Evolutionary conservation across 30 jellyfish, hydroid and myxozoan species (phyloP).

Genomic region (Pelagia noctiluca): DNA sequence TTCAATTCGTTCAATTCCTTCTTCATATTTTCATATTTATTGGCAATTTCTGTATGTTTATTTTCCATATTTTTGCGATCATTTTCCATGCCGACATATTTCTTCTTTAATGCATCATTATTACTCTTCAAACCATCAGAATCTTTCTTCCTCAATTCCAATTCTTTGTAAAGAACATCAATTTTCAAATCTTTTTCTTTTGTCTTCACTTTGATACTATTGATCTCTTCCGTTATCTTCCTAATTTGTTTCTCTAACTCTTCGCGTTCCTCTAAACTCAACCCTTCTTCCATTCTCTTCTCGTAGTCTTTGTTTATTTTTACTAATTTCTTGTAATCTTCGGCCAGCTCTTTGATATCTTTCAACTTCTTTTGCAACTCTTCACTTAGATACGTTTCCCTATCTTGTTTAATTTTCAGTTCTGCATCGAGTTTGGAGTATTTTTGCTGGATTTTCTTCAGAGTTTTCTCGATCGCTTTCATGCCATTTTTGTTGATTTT

Average conservation of each 20-base stretch:
- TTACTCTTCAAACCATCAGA: conserved; percentile 13
- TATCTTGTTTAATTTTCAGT: conserved; percentile 13
- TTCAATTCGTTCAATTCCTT: conserved; percentile 33
- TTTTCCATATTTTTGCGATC: not conserved
- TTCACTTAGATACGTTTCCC: conserved; percentile 25
- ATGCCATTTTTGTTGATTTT: conserved; percentile 9
- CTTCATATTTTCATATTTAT: conserved; percentile 4
- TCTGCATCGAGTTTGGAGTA: conserved; percentile 14
- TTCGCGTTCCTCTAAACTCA: conserved; percentile 50
- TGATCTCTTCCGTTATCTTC: conserved; percentile 33
- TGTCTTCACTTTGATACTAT: not conserved
- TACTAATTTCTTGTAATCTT: conserved; percentile 46
- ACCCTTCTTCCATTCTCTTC: conserved; percentile 36
- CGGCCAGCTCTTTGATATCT: conserved; percentile 58
- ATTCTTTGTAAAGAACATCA: not conserved
- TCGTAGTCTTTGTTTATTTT: conserved; percentile 45
- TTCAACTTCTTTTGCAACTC: conserved; percentile 53
- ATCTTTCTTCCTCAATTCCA: not conserved
- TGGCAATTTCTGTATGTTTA: conserved; percentile 21
- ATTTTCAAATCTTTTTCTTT: not conserved
- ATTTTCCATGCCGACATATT: not conserved
- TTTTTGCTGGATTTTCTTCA: conserved; percentile 25
- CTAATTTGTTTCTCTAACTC: conserved; percentile 45
- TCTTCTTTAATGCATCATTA: conserved; percentile 9
- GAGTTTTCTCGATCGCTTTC: not conserved